These are phyloP conservation scores for Tetranychus piercei DNA, from an alignment of 2,888 invertebrate genomes.

Conservation along the genomic window DNA sequence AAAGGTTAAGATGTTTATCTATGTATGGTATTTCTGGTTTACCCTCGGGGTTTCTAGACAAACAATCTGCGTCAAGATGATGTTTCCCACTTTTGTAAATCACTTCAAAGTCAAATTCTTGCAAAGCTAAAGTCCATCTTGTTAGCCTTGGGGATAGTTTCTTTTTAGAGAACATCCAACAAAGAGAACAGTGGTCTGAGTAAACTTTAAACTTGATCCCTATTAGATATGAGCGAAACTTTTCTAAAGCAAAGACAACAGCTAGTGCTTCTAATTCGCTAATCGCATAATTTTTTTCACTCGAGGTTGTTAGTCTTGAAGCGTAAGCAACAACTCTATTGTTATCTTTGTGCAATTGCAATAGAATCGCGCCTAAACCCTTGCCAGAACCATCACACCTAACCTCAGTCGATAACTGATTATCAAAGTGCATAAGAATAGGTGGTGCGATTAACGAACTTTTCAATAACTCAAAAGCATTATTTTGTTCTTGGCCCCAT, in stretches of 20 bases:
- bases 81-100: conserved; percentile 18
- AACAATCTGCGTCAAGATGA: conserved; percentile 23
- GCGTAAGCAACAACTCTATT: too few species aligned
- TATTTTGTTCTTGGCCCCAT: conserved; percentile 24
- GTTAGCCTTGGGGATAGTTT: background rate
- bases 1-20: too few species aligned
- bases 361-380: too few species aligned
- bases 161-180: background rate
- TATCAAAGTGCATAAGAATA: background rate
- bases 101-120: background rate
- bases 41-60: conserved; percentile 22
- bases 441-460: background rate
- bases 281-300: background rate
- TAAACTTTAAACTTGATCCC: background rate
- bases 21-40: too few species aligned
- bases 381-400: background rate
- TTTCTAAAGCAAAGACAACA: background rate
- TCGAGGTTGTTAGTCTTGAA: too few species aligned
- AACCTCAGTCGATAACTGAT: background rate
- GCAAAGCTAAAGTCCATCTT: background rate
- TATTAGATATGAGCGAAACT: too few species aligned
- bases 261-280: background rate
- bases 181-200: background rate
- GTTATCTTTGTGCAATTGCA: too few species aligned
- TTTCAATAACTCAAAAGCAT: conserved; percentile 23